These are phyloP conservation scores for Arnoldichthys spilopterus DNA, from an alignment of 2,797 vertebrate genomes.

Conservation along the genomic window DNA sequence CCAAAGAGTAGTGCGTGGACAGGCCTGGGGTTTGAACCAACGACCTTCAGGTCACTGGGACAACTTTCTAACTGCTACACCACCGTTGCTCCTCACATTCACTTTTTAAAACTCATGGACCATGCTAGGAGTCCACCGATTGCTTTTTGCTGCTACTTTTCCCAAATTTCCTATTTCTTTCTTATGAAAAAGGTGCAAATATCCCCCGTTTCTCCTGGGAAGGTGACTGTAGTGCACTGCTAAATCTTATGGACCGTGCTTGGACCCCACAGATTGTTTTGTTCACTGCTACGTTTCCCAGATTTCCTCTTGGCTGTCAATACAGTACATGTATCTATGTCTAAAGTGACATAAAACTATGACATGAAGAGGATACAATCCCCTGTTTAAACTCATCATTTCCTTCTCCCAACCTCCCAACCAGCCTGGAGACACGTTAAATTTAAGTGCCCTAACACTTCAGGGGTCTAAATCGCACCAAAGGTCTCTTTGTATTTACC, in stretches of 20 bases:
- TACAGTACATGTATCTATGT: background rate
- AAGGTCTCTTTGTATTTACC: constrained; percentile 48
- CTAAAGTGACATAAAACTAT: background rate
- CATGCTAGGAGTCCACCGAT: too few species aligned
- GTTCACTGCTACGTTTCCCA: background rate
- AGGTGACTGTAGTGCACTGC: too few species aligned
- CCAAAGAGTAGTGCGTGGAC: too few species aligned
- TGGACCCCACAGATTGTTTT: background rate
- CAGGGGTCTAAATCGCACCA: constrained; percentile 13
- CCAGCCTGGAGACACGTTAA: constrained; percentile 23
- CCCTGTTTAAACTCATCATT: background rate
- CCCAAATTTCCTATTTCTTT: too few species aligned
- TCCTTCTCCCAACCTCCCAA: constrained; percentile 17
- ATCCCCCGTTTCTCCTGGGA: too few species aligned
- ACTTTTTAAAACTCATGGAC: too few species aligned
- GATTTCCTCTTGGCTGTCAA: background rate
- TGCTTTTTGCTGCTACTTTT: too few species aligned
- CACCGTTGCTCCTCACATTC: too few species aligned
- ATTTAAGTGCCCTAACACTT: constrained; percentile 26
- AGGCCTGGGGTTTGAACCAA: too few species aligned
- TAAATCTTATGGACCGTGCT: background rate
- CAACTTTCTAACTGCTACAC: too few species aligned
- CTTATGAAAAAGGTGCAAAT: too few species aligned
- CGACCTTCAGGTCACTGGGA: too few species aligned
- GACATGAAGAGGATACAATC: background rate